Evolutionary conservation across 2,797 vertebrate species (phyloP).

Genomic region (Peromyscus aztecus): DNA sequence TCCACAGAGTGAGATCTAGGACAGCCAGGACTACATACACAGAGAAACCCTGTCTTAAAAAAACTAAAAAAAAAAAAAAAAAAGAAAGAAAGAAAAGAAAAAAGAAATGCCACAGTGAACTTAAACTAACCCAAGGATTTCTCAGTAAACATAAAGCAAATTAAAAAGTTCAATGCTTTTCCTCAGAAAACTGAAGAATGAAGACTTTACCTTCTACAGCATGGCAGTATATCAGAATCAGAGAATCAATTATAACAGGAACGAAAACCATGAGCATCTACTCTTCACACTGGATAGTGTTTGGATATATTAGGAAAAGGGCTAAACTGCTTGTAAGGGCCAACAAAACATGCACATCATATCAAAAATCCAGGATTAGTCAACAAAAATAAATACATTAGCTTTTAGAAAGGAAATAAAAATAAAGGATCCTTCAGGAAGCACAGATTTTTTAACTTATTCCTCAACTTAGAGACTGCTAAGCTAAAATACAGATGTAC

Average conservation of each 20-base stretch:
- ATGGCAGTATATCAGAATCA: background rate
- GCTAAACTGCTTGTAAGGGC: slow-evolving; percentile 13
- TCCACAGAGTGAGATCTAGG: no score
- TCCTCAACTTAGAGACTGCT: slow-evolving; percentile 26
- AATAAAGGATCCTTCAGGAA: slow-evolving; percentile 57
- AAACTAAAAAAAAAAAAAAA: no score
- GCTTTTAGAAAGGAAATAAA: slow-evolving; percentile 59
- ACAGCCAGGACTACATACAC: no score
- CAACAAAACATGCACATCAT: slow-evolving; percentile 36
- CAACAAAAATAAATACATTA: slow-evolving; percentile 23
- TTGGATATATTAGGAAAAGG: background rate
- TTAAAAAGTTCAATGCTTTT: background rate
- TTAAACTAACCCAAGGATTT: slow-evolving; percentile 22
- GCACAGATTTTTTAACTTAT: slow-evolving; percentile 60
- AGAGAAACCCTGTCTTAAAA: no score
- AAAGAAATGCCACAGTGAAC: background rate
- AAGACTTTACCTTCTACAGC: slow-evolving; percentile 12
- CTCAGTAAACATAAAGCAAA: slow-evolving; percentile 49
- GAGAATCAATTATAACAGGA: background rate
- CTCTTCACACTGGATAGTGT: background rate
- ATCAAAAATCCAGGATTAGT: slow-evolving; percentile 38
- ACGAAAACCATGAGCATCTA: slow-evolving; percentile 40
- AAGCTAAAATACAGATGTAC: slow-evolving; percentile 63
- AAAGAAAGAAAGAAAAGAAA: no score
- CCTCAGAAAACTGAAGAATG: slow-evolving; percentile 40